Evolutionary conservation across 2,797 vertebrate genomes (phyloP).

Genomic region (Clamator glandarius): DNA sequence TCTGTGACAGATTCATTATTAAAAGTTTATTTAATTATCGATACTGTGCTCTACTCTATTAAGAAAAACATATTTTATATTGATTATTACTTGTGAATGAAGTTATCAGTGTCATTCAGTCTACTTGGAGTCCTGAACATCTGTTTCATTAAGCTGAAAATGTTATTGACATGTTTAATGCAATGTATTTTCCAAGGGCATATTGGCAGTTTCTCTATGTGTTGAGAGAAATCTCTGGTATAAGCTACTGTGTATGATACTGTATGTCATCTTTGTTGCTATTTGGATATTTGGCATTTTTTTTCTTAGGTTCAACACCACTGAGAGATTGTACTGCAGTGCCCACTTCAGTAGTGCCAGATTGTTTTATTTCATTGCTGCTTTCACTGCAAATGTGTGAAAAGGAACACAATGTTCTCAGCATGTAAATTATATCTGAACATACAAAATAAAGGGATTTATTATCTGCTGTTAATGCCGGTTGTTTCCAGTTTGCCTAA

Average conservation of each 20-base stretch:
- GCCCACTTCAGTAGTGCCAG: not conserved
- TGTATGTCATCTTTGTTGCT: not conserved
- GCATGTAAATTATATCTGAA: slow-evolving; percentile 68
- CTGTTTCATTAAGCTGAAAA: slow-evolving; percentile 64
- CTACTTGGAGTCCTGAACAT: slow-evolving; percentile 52
- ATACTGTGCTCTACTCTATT: slow-evolving; percentile 65
- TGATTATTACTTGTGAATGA: slow-evolving; percentile 70
- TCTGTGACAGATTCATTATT: slow-evolving; percentile 73
- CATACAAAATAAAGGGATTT: slow-evolving; percentile 59
- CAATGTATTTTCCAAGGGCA: slow-evolving; percentile 30
- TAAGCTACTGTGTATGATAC: not conserved
- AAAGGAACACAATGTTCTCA: slow-evolving; percentile 57
- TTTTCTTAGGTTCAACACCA: slow-evolving; percentile 33
- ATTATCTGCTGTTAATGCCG: slow-evolving; percentile 72
- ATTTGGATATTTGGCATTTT: not conserved
- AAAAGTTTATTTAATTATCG: slow-evolving; percentile 80
- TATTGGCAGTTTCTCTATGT: slow-evolving; percentile 3
- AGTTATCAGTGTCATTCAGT: slow-evolving; percentile 69
- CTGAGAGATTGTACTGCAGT: not conserved
- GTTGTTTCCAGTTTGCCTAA: slow-evolving; percentile 71
- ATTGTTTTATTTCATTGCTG: slow-evolving; percentile 57
- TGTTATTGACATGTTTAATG: slow-evolving; percentile 49
- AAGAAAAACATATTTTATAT: slow-evolving; percentile 76
- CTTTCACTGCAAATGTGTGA: slow-evolving; percentile 62
- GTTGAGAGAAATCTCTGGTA: slow-evolving; percentile 15